Percentiles rank a stretch among this genome's conserved stretches.
phyloP scores from a whole-genome alignment of 2,888 invertebrate species.

The Nomada fabriciana region DNA sequence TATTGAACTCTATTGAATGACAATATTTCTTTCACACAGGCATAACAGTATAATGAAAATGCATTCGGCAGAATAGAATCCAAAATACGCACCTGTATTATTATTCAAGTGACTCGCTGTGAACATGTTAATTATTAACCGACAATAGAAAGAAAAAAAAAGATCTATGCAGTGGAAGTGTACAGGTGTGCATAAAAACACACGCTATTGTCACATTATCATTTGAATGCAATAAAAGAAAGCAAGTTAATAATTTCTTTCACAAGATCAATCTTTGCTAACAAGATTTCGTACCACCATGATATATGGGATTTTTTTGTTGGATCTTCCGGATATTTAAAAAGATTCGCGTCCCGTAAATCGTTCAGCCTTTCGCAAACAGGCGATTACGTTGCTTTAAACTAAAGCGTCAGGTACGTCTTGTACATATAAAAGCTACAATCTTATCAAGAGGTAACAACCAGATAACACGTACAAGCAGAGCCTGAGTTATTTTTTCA shows the following conservation, averaged over 20 bases:
- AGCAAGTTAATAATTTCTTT: background rate
- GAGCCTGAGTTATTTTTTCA: constrained; percentile 32
- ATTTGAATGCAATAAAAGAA: background rate
- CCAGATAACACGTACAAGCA: constrained; percentile 59
- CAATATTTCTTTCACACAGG: background rate
- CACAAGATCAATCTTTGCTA: background rate
- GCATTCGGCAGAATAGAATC: background rate
- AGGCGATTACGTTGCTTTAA: constrained; percentile 23
- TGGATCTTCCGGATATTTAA: background rate
- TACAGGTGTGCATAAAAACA: background rate
- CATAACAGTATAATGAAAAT: background rate
- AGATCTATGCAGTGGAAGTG: background rate
- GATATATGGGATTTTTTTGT: background rate
- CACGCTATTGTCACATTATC: background rate
- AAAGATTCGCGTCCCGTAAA: background rate
- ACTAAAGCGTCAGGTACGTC: constrained; percentile 29
- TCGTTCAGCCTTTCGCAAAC: constrained; percentile 6
- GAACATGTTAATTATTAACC: background rate
- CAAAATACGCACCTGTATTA: constrained; percentile 22
- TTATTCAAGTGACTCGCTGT: constrained; percentile 4
- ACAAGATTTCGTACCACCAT: background rate
- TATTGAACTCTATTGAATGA: constrained; percentile 2
- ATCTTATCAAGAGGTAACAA: constrained; percentile 63
- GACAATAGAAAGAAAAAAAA: background rate
- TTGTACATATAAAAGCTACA: constrained; percentile 44